phyloP scores from a whole-genome alignment of 2,888 invertebrate genomes.

The Scaptodrosophila latifasciaeformis region DNA sequence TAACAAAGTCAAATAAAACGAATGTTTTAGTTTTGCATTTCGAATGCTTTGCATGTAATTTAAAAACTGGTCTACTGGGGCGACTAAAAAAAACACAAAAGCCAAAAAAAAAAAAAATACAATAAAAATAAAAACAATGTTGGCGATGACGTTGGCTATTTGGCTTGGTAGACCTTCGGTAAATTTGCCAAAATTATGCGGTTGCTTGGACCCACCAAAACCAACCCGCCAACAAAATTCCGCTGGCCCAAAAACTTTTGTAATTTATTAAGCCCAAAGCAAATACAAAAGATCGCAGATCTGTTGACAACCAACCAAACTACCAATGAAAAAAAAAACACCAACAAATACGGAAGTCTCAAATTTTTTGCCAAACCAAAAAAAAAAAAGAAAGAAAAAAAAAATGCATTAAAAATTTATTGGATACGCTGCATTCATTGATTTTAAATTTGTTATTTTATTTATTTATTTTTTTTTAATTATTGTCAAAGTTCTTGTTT shows the following conservation, averaged over 20 bases:
- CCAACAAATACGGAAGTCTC: not conserved
- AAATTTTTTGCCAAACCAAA: too few relatives aligned
- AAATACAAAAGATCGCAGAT: conserved; percentile 3
- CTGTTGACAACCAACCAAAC: not conserved
- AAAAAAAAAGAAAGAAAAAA: too few relatives aligned
- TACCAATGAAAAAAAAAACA: not conserved
- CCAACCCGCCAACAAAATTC: not conserved
- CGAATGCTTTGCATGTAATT: conserved; percentile 71
- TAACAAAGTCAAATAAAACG: conserved; percentile 42
- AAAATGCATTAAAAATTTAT: conserved; percentile 46
- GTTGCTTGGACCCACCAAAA: conserved; percentile 2
- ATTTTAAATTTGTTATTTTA: conserved; percentile 13
- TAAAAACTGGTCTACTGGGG: conserved; percentile 69
- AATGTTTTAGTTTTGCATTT: conserved; percentile 68
- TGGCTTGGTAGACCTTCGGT: conserved; percentile 57
- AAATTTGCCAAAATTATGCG: conserved; percentile 69
- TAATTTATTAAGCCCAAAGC: conserved; percentile 28
- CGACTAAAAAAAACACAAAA: too few relatives aligned
- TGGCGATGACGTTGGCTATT: conserved; percentile 26
- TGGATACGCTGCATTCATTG: conserved; percentile 48
- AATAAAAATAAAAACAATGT: too few relatives aligned
- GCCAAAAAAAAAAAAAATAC: too few relatives aligned
- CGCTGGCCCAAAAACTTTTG: conserved; percentile 26
- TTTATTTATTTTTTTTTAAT: conserved; percentile 42
- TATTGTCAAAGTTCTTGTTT: conserved; percentile 44